Conservation (phyloP, 2,797 vertebrate species). For the Hephaestus fuliginosus region DNA sequence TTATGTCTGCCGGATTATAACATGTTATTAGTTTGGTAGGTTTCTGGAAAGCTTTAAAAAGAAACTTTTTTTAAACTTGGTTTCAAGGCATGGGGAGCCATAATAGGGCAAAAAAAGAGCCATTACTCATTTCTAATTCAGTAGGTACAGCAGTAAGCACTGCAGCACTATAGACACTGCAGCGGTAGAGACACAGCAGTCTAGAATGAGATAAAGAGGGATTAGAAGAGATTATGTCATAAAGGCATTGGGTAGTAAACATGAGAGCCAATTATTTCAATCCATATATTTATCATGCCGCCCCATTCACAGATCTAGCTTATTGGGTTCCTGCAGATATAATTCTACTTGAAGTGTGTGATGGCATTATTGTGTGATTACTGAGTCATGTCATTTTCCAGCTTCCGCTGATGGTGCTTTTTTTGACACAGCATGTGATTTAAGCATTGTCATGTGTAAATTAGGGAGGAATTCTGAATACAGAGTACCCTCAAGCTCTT, state of each 20-base stretch:
- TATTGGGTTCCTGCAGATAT: conserved; percentile 40
- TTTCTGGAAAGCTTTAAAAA: not conserved
- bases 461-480: conserved; percentile 17
- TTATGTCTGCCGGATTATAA: not conserved
- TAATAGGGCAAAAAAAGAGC: conserved; percentile 14
- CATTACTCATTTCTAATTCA: conserved; percentile 60
- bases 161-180: conserved; percentile 43
- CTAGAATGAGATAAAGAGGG: conserved; percentile 64
- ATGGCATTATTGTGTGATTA: conserved; percentile 47
- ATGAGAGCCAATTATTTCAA: conserved; percentile 60
- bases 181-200: conserved; percentile 44
- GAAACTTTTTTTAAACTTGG: conserved; percentile 1
- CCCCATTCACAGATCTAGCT: conserved; percentile 46
- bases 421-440: conserved; percentile 53
- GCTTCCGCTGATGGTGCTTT: conserved; percentile 39
- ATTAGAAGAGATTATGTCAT: conserved; percentile 76
- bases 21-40: not conserved
- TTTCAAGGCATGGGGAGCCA: conserved; percentile 14
- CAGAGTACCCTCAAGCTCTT: not conserved
- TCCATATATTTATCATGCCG: conserved; percentile 49
- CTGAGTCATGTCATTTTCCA: conserved; percentile 49
- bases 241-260: conserved; percentile 57
- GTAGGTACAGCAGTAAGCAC: conserved; percentile 33
- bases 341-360: conserved; percentile 34
- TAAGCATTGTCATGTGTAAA: conserved; percentile 15